Conservation (phyloP, 2,888 invertebrate species). For the Epiblema foenella region DNA sequence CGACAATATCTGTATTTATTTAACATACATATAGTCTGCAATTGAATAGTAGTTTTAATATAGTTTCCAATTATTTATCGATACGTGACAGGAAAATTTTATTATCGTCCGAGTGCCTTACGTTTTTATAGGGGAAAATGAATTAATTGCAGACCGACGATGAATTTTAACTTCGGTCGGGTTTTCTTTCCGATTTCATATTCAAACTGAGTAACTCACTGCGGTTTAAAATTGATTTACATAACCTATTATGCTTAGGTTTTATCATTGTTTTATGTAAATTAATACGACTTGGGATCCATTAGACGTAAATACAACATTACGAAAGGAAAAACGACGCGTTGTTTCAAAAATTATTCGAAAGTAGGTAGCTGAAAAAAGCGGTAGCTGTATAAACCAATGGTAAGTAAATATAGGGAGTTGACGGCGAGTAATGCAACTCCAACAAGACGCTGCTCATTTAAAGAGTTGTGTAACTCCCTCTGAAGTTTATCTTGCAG, state of each 20-base stretch:
- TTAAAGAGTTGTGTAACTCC: constrained; percentile 66
- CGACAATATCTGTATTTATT: neutral
- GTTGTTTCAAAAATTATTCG: neutral
- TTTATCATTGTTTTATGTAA: constrained; percentile 59
- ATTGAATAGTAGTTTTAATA: neutral
- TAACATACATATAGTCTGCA: neutral
- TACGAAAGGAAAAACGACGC: neutral
- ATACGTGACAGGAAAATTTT: neutral
- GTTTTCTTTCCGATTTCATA: constrained; percentile 65
- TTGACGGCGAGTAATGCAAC: constrained; percentile 57
- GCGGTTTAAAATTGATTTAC: constrained; percentile 69
- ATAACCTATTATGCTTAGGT: constrained; percentile 61
- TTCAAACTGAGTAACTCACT: constrained; percentile 61
- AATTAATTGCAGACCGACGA: constrained; percentile 63
- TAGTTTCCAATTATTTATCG: constrained; percentile 5
- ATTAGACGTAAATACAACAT: constrained; percentile 10
- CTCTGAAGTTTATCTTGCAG: constrained; percentile 60
- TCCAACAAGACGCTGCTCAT: constrained; percentile 64
- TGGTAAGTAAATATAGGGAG: constrained; percentile 60
- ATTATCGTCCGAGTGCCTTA: neutral
- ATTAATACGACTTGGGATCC: constrained; percentile 45
- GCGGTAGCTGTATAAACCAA: constrained; percentile 50
- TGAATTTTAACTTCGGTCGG: constrained; percentile 65
- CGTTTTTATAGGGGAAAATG: constrained; percentile 57
- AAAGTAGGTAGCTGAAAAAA: constrained; percentile 8